These are phyloP conservation scores for Steatocranus sp. DNA, from an alignment of 2,797 vertebrate species.

Conservation along the genomic window DNA sequence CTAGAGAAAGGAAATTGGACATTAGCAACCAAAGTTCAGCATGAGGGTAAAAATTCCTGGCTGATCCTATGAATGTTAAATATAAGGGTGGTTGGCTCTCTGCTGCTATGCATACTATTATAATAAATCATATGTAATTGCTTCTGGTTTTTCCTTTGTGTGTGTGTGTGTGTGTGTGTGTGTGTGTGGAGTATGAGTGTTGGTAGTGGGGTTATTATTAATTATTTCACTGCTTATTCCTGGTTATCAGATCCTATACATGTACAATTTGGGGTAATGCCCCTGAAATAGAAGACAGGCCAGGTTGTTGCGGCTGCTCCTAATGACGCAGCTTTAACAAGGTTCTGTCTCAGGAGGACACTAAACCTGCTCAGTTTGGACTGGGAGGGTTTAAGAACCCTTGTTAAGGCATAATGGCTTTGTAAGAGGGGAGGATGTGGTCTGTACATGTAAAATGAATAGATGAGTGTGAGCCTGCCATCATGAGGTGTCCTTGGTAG, in stretches of 20 bases:
- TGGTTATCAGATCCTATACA: constrained; percentile 10
- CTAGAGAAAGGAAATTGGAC: constrained; percentile 33
- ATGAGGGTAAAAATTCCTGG: constrained; percentile 27
- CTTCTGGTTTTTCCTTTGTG: not conserved
- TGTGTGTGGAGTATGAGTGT: not conserved
- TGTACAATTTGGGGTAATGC: not conserved
- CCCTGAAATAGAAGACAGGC: not conserved
- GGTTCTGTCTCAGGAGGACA: constrained; percentile 29
- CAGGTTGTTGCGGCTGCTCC: constrained; percentile 2
- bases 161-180: not conserved
- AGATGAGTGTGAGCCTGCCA: constrained; percentile 23
- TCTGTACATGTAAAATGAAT: constrained; percentile 45
- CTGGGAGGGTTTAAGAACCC: constrained; percentile 42
- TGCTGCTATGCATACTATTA: constrained; percentile 12
- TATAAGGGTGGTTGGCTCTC: not conserved
- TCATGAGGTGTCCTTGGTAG: constrained; percentile 50
- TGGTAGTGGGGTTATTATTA: constrained; percentile 8
- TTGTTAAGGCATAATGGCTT: constrained; percentile 54
- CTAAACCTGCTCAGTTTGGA: constrained; percentile 37
- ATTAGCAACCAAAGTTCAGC: constrained; percentile 34
- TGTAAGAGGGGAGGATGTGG: constrained; percentile 36
- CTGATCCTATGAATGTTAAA: constrained; percentile 45
- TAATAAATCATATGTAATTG: constrained; percentile 36
- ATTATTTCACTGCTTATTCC: constrained; percentile 6
- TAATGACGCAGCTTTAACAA: constrained; percentile 27